Percentiles rank a stretch among this genome's conserved stretches.
Conservation (phyloP, 2,797 vertebrate genomes). For the Labeo calbasu region DNA sequence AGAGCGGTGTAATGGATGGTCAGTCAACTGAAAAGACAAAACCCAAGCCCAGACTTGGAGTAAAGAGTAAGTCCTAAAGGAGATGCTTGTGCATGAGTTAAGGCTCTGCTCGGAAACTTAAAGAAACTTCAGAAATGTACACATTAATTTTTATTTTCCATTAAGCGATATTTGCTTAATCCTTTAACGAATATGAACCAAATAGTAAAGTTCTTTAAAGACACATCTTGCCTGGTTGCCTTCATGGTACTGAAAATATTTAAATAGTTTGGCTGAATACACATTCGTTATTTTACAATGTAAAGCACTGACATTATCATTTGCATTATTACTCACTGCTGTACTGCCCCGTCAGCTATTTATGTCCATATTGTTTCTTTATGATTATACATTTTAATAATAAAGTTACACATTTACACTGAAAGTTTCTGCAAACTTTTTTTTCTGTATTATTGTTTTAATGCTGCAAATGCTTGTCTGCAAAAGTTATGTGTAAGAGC, state of each 20-base stretch:
- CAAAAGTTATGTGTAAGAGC: neutral
- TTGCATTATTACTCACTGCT: slow-evolving; percentile 3
- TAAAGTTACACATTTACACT: neutral
- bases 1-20: slow-evolving; percentile 33
- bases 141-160: neutral
- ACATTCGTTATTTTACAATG: slow-evolving; percentile 34
- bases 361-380: neutral
- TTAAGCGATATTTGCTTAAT: too few relatives aligned
- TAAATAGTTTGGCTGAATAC: slow-evolving; percentile 8
- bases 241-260: slow-evolving; percentile 6
- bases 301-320: slow-evolving; percentile 12
- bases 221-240: neutral
- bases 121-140: neutral
- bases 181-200: neutral
- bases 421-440: neutral
- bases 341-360: neutral
- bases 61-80: slow-evolving; percentile 22
- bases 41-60: slow-evolving; percentile 53
- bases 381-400: neutral
- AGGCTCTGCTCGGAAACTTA: slow-evolving; percentile 25
- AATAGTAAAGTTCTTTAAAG: neutral
- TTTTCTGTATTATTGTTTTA: neutral
- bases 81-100: slow-evolving; percentile 9
- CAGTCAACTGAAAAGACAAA: slow-evolving; percentile 56
- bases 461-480: neutral